phyloP scores from a whole-genome alignment of 2,113 vertebrate species.

The Leiothrix lutea region DNA sequence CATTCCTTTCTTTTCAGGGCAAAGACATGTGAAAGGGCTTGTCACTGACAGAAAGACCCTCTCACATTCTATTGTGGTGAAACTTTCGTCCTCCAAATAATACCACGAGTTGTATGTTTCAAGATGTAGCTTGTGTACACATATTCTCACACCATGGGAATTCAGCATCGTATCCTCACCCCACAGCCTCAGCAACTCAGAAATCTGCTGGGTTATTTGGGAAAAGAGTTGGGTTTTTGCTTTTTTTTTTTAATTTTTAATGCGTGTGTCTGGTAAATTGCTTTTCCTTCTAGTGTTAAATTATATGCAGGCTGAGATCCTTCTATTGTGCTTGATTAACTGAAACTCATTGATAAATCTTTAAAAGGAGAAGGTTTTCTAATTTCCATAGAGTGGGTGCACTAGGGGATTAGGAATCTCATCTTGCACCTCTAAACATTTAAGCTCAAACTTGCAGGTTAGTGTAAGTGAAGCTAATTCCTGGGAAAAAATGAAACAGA shows the following conservation, averaged over 20 bases:
- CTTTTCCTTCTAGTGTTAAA: not conserved
- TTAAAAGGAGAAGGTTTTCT: not conserved
- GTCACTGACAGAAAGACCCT: conserved; percentile 70
- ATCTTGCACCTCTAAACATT: not conserved
- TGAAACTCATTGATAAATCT: not conserved
- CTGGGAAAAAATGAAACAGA: not conserved
- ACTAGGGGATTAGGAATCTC: not conserved
- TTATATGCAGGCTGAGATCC: not conserved
- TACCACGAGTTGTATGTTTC: not conserved
- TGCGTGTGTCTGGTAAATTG: not conserved
- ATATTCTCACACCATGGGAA: conserved; percentile 51
- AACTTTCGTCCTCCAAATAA: conserved; percentile 42
- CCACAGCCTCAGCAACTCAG: not conserved
- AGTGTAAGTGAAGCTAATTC: not conserved
- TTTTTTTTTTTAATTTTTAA: not conserved
- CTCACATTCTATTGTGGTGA: conserved; percentile 69
- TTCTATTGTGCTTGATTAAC: not conserved
- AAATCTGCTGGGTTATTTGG: not conserved
- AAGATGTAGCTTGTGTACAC: not conserved
- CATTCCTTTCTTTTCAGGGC: conserved; percentile 66
- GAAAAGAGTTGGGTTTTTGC: not conserved
- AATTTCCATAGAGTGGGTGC: not conserved
- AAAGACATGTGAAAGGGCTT: conserved; percentile 69
- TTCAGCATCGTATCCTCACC: not conserved
- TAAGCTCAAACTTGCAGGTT: not conserved